Percentiles rank a stretch among this genome's conserved stretches.
Evolutionary conservation across 2,113 vertebrate genomes (phyloP).

Genomic region (Trematomus loennbergii): DNA sequence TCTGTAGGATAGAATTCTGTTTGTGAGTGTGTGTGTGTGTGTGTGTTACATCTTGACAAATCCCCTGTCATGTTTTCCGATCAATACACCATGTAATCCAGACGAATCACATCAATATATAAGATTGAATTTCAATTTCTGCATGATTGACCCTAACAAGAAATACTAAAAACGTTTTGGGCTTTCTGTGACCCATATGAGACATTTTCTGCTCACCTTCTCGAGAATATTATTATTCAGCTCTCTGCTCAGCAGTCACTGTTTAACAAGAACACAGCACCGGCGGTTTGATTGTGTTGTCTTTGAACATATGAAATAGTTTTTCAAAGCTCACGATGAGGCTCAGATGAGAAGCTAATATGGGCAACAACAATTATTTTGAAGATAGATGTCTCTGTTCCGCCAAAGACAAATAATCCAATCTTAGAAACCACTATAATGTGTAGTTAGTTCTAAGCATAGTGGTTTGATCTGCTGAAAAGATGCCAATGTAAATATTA

Average conservation of each 20-base stretch:
- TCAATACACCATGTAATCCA: slow-evolving; percentile 60
- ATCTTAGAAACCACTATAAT: not conserved
- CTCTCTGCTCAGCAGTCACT: not conserved
- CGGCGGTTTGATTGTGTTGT: slow-evolving; percentile 1
- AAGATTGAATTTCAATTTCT: slow-evolving; percentile 37
- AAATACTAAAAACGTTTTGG: not conserved
- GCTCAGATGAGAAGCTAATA: slow-evolving; percentile 13
- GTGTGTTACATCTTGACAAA: slow-evolving; percentile 31
- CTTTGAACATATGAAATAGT: not conserved
- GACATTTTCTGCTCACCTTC: not conserved
- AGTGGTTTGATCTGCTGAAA: slow-evolving; percentile 12
- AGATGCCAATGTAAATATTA: slow-evolving; percentile 3
- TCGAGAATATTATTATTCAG: not conserved
- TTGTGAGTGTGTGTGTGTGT: not conserved
- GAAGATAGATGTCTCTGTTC: not conserved
- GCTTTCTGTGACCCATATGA: slow-evolving; percentile 13
- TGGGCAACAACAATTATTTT: not conserved
- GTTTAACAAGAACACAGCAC: not conserved
- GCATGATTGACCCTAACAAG: slow-evolving; percentile 20
- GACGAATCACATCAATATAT: slow-evolving; percentile 43
- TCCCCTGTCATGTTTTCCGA: slow-evolving; percentile 26
- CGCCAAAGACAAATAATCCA: not conserved
- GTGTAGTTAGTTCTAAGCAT: not conserved
- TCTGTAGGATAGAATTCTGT: not conserved
- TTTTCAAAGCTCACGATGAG: slow-evolving; percentile 24